These are phyloP conservation scores for Chascanopsetta lugubris DNA, from an alignment of 2,113 vertebrate genomes.

Conservation along the genomic window DNA sequence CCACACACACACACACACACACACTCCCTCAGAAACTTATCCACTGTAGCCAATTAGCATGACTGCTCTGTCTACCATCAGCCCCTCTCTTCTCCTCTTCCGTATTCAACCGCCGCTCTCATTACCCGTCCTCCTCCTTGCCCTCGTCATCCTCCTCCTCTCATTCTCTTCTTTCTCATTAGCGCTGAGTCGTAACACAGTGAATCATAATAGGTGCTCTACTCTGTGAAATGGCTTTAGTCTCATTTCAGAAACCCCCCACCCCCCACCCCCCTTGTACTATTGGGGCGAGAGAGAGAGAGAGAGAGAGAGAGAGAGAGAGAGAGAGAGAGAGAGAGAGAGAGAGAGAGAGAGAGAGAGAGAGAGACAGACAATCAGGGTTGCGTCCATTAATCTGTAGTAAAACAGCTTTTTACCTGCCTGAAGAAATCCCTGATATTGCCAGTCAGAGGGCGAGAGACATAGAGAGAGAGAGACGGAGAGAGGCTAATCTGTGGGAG, in stretches of 20 bases:
- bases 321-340: too few relatives aligned
- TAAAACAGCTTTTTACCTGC: conserved; percentile 64
- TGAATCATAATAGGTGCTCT: conserved; percentile 74
- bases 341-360: too few relatives aligned
- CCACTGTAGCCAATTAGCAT: conserved; percentile 79
- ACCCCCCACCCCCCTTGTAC: conserved; percentile 36
- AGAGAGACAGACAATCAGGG: conserved; percentile 46
- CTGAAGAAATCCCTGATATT: conserved; percentile 62
- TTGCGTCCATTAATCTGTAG: conserved; percentile 60
- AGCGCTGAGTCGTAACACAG: conserved; percentile 60
- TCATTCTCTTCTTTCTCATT: conserved; percentile 68
- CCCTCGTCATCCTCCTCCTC: conserved; percentile 47
- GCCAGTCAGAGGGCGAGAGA: conserved; percentile 18
- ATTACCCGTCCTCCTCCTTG: conserved; percentile 58
- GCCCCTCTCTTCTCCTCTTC: conserved; percentile 44
- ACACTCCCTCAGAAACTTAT: conserved; percentile 67
- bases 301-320: too few relatives aligned
- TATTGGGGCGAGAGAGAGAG: too few relatives aligned
- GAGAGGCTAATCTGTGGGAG: conserved; percentile 57
- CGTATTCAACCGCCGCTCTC: conserved; percentile 62
- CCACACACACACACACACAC: conserved; percentile 30
- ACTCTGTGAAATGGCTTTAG: conserved; percentile 72
- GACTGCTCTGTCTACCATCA: conserved; percentile 71
- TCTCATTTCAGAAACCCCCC: too few relatives aligned
- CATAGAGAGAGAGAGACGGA: too few relatives aligned